Conservation (phyloP, 1,140 invertebrate genomes). For the Hydropsyche tenuis region DNA sequence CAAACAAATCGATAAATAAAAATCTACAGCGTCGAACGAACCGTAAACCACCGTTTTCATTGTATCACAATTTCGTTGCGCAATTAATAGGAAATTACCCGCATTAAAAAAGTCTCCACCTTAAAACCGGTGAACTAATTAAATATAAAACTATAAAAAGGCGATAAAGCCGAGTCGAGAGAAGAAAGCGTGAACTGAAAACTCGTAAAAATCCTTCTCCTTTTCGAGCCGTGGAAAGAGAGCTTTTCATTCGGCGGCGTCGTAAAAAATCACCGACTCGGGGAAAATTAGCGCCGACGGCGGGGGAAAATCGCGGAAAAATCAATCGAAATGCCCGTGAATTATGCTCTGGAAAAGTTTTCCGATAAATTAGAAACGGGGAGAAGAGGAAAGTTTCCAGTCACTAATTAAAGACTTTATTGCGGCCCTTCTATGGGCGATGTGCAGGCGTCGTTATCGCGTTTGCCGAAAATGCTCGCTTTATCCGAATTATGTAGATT, state of each 20-base stretch:
- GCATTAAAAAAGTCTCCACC: neutral
- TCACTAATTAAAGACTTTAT: constrained; percentile 49
- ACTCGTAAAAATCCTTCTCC: constrained; percentile 2
- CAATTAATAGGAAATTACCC: too few relatives aligned
- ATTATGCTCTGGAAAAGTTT: constrained; percentile 41
- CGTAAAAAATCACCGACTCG: constrained; percentile 6
- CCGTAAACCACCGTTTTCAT: too few relatives aligned
- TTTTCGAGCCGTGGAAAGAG: neutral
- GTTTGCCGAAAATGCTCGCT: constrained; percentile 44
- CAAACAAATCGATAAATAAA: too few relatives aligned
- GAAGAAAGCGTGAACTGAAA: neutral
- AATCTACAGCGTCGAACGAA: too few relatives aligned
- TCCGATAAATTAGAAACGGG: constrained; percentile 40
- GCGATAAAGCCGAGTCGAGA: constrained; percentile 5
- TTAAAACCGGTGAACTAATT: constrained; percentile 13
- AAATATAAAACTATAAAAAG: constrained; percentile 26
- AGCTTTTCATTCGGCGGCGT: neutral
- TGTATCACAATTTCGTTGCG: too few relatives aligned
- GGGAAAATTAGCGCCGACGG: neutral
- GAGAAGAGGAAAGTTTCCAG: constrained; percentile 21
- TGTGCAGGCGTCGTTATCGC: constrained; percentile 43
- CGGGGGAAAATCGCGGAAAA: neutral
- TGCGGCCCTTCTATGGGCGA: constrained; percentile 36
- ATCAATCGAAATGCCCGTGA: constrained; percentile 22
- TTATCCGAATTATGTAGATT: too few relatives aligned